Evolutionary conservation across 2,888 invertebrate species (phyloP).

Genomic region (Diaphora mendica): DNA sequence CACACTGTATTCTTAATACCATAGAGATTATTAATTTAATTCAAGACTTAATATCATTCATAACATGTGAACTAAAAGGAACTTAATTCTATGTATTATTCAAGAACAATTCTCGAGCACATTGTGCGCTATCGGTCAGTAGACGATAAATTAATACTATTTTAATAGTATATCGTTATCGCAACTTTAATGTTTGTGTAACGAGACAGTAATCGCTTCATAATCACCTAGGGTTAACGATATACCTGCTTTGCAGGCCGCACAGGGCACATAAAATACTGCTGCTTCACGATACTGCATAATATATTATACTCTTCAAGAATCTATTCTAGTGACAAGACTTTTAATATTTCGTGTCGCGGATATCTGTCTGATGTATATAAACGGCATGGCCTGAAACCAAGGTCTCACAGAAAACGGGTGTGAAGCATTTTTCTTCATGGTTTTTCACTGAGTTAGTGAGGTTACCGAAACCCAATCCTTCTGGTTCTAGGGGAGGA

Average conservation of each 20-base stretch:
- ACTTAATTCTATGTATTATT: constrained; percentile 25
- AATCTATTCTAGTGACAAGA: not conserved
- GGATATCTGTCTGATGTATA: not conserved
- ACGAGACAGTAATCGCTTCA: constrained; percentile 71
- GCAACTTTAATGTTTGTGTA: constrained; percentile 62
- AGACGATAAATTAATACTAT: constrained; percentile 67
- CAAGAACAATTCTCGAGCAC: constrained; percentile 16
- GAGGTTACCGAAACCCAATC: no score
- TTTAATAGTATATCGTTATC: constrained; percentile 64
- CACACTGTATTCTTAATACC: no score
- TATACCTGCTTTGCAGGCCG: constrained; percentile 41
- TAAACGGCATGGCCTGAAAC: not conserved
- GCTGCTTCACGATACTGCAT: constrained; percentile 16
- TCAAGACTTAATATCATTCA: not conserved
- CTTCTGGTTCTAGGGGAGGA: no score
- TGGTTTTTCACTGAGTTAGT: not conserved
- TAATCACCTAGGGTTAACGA: constrained; percentile 69
- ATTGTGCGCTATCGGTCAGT: constrained; percentile 57
- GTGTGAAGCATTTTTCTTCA: not conserved
- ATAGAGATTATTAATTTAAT: no score
- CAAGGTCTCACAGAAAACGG: no score
- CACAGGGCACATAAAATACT: constrained; percentile 49
- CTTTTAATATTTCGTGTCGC: no score
- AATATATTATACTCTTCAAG: not conserved
- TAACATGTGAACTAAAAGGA: not conserved